Base-by-base conservation (phyloP, 2,113 vertebrate species). In the Haemorhous mexicanus region DNA sequence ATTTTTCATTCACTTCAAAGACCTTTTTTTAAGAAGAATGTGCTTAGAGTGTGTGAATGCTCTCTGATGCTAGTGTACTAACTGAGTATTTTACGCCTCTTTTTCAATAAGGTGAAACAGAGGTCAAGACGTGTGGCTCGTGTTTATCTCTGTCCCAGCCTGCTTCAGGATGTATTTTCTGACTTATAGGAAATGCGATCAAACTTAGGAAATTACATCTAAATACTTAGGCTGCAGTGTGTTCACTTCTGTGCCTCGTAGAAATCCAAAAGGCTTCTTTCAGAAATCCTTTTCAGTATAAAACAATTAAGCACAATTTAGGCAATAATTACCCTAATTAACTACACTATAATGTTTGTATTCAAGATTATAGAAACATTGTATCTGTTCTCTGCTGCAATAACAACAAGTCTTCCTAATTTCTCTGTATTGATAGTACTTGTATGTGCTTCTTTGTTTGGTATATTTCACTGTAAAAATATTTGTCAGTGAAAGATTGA, bases 1-100 rank as follows among this genome's bases (percentile, higher is more conserved):
- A 98, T 99, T 99, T 98, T 98, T 99, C 98, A 99, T 98, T 97
- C 96, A 96, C 98, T 99, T 98, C 98, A 98, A 98, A 98, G 97
- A 94, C 96, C 82, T 96, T 96, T 94, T 94, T 94, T 94, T 89
- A 85, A 74, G 50, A 97, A 96, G 96, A 94, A 95, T 96, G 93
- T 74, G 91, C 89, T 95, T 95, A 2, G 94, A 84, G 87, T 89
- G 82, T 43, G 72, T 67, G 95, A 95, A 91, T 37, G 75, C 90
- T 96, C 72, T 77, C 73, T 85, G 92, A 90, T 30, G 58, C 89
- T 86, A n/a, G 55, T 77, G 81, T 92, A 78, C 95, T 95, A 96
- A 97, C 98, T 90, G 97, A 97, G 93, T 97, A 32, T 97, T 97
- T 95, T 94, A 94, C 47, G 87, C 97, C 95, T 97, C 95, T 92